Percentiles rank a stretch among this genome's conserved stretches.
phyloP scores from a whole-genome alignment of 2,888 invertebrate genomes.

The Cantharis lateralis region DNA sequence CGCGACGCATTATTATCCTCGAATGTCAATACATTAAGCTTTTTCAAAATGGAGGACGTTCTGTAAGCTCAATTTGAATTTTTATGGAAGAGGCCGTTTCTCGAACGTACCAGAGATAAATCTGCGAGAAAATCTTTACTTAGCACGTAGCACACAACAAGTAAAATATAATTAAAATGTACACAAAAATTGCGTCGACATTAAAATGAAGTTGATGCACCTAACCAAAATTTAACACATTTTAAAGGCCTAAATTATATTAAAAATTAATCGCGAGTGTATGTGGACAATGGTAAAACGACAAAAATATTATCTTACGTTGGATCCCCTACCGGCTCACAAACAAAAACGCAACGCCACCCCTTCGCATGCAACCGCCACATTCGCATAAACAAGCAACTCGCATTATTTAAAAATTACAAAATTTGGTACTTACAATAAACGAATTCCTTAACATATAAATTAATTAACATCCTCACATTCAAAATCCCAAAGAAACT shows the following conservation, averaged over 20 bases:
- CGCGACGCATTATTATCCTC: constrained; percentile 59
- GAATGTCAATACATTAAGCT: constrained; percentile 30
- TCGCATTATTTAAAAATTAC: constrained; percentile 1
- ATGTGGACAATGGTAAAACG: neutral
- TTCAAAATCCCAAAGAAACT: constrained; percentile 15
- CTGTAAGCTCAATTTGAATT: constrained; percentile 22
- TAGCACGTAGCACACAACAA: neutral
- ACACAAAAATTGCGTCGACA: neutral
- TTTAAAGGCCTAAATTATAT: neutral
- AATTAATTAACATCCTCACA: constrained; percentile 6
- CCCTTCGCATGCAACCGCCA: constrained; percentile 37
- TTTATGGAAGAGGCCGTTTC: constrained; percentile 8
- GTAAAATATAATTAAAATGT: neutral
- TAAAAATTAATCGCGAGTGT: neutral
- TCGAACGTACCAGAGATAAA: neutral
- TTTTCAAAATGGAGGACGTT: constrained; percentile 33
- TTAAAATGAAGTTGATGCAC: neutral
- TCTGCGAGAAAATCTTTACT: constrained; percentile 8
- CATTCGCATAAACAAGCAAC: constrained; percentile 23
- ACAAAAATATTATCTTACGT: neutral
- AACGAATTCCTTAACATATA: constrained; percentile 17
- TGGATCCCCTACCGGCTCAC: constrained; percentile 16
- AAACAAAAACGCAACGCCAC: constrained; percentile 31
- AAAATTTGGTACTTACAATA: constrained; percentile 15
- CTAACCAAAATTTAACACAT: neutral